phyloP scores from a whole-genome alignment of 2,797 vertebrate genomes.

The Setipinna tenuifilis region DNA sequence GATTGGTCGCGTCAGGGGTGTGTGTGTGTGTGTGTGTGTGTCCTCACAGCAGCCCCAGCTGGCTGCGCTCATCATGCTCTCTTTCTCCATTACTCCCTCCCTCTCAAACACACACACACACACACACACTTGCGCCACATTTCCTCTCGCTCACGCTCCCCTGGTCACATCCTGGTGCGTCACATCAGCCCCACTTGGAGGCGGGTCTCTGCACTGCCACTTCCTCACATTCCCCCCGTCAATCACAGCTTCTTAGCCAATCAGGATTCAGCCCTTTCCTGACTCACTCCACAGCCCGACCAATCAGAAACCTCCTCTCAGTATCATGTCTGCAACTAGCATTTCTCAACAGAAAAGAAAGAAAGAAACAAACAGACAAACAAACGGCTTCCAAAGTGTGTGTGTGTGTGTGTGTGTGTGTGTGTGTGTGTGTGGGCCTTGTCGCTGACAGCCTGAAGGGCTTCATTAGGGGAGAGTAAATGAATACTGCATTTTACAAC shows the following conservation, averaged over 20 bases:
- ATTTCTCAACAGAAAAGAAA: not conserved
- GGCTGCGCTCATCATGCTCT: not conserved
- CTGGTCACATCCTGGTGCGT: not conserved
- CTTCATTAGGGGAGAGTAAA: not conserved
- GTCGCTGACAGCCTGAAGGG: not conserved
- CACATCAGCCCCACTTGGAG: not conserved
- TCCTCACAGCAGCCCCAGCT: conserved; percentile 43
- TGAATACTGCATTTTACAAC: not conserved
- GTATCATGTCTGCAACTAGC: not conserved
- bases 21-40: conserved; percentile 33
- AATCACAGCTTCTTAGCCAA: not conserved
- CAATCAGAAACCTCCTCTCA: not conserved
- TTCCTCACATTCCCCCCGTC: not conserved
- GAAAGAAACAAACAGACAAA: not conserved
- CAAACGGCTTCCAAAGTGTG: not conserved
- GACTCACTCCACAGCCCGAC: not conserved
- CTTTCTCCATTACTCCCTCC: conserved; percentile 26
- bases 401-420: not conserved
- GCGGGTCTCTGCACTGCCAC: too few species aligned
- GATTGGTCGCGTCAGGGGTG: not conserved
- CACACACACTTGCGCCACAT: conserved; percentile 30
- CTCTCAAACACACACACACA: conserved; percentile 36
- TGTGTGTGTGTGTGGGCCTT: not conserved
- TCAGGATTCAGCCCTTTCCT: not conserved
- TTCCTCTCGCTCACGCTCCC: not conserved